A percentile compares a stretch with the other conserved stretches of the same genome.
Evolutionary conservation across 2,113 vertebrate species (phyloP).

Genomic region (Hippolais icterina): DNA sequence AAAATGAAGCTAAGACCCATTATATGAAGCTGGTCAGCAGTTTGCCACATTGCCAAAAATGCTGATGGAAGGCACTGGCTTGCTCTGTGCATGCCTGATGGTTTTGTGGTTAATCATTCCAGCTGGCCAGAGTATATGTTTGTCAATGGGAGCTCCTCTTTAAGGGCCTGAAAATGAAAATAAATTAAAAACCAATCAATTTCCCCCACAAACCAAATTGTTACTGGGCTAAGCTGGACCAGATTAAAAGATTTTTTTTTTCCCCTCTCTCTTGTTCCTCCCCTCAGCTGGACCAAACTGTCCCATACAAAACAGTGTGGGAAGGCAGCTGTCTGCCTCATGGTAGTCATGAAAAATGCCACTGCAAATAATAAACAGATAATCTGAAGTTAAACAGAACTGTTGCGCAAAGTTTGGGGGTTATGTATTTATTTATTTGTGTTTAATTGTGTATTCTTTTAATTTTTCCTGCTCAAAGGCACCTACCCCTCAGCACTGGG

Average conservation of each 20-base stretch:
- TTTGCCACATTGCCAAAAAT: accelerated
- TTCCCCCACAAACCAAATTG: not conserved
- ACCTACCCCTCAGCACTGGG: not conserved
- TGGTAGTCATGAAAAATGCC: not conserved
- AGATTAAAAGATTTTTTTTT: not conserved
- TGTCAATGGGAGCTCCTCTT: not conserved
- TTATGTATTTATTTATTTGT: not conserved
- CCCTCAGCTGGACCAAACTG: not conserved
- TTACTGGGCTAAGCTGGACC: not conserved
- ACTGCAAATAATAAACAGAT: not conserved
- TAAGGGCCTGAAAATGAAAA: not conserved
- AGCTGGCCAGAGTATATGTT: not conserved
- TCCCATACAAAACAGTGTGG: not conserved
- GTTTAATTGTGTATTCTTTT: not conserved
- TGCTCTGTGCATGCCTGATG: not conserved
- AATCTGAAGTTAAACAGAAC: not conserved
- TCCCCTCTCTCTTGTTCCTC: accelerated
- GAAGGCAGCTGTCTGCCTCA: not conserved
- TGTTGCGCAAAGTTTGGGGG: accelerated
- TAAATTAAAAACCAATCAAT: not conserved
- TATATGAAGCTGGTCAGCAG: not conserved
- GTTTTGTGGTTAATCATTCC: not conserved
- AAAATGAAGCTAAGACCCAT: not conserved
- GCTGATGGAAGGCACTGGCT: not conserved
- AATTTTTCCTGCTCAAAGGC: not conserved